These are phyloP conservation scores for Drosophila serrata DNA, from an alignment of 1,140 invertebrate species.

Conservation along the genomic window DNA sequence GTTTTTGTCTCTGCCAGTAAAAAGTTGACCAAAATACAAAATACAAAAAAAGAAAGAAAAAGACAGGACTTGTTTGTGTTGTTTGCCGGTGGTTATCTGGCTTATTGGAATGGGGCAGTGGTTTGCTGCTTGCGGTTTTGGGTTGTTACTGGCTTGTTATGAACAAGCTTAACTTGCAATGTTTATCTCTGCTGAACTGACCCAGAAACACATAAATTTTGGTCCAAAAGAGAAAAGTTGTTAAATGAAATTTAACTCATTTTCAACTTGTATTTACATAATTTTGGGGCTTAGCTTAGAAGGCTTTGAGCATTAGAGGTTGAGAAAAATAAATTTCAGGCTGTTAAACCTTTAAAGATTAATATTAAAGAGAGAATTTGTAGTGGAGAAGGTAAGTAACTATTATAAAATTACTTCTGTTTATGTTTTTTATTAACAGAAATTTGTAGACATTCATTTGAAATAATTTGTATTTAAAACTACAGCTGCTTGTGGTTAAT, in stretches of 20 bases:
- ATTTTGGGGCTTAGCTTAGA: slow-evolving; percentile 1
- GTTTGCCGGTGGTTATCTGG: slow-evolving; percentile 48
- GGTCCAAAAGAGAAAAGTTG: slow-evolving; percentile 19
- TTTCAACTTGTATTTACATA: slow-evolving; percentile 19
- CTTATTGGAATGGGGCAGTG: slow-evolving; percentile 34
- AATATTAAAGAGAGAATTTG: neutral
- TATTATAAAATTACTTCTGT: neutral
- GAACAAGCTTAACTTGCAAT: slow-evolving; percentile 46
- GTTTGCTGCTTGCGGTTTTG: slow-evolving; percentile 25
- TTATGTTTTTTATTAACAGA: neutral
- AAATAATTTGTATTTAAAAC: too few relatives aligned
- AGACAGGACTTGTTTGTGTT: slow-evolving; percentile 38
- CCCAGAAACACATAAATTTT: slow-evolving; percentile 69
- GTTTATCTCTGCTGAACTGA: slow-evolving; percentile 66
- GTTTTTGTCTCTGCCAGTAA: slow-evolving; percentile 40
- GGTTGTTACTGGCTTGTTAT: slow-evolving; percentile 34
- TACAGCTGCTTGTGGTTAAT: neutral
- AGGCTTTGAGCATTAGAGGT: neutral
- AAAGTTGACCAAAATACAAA: slow-evolving; percentile 35
- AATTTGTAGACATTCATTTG: too few relatives aligned
- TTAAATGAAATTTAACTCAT: slow-evolving; percentile 32
- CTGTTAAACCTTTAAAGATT: neutral
- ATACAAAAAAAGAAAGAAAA: slow-evolving; percentile 16
- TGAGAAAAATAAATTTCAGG: neutral
- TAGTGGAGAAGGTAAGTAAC: neutral